Base-by-base conservation (phyloP, 1,140 invertebrate species). In the Hirudo medicinalis region DNA sequence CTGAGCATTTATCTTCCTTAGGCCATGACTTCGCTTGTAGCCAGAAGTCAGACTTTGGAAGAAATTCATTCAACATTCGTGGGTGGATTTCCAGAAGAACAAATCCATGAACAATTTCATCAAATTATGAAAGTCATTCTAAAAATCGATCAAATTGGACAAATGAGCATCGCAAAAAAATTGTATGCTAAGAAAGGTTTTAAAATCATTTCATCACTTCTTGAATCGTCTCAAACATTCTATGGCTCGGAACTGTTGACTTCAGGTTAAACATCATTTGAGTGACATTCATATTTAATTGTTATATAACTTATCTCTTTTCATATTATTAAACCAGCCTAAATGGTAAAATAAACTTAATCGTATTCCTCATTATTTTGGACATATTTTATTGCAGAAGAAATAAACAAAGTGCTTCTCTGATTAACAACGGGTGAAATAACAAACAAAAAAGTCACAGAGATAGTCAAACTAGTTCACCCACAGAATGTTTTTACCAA, bases 361-460 rank as follows among this genome's bases (percentile, higher is more conserved):
- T n/a, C n/a, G n/a, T n/a, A n/a, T n/a, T n/a, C n/a, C n/a, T n/a
- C 17, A 63, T 19, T 19, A 40, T 17, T 49, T 13, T 5, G 3
- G 43, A 49, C 0, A 49, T 49, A 17, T 15, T 17, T 15, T 49
- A 25, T 63, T 63, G 15, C 57, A 63, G 57, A 0, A 63, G 17
- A 5, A 63, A 1, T 63, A 20, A 11, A 63, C 3, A 63, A 25
- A 9, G 57, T 11, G 29, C 11, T 13, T 63, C 57, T 15, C 9
- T n/a, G 13, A 70, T 70, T 32, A 70, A 70, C 69, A 70, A 54
- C 6, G 54, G 69, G 69, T 20, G 49, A 27, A 25, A 20, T 17
- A n/a, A 70, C 69, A 3, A n/a, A 70, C 20, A 6, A 54, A 27
- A 70, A 54, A 25, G n/a, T n/a, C n/a, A n/a, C n/a, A n/a, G n/a